Evolutionary conservation across 2,888 invertebrate genomes (phyloP), one percentile per base, ranked within the genome.

Genomic region (Pammene fasciana): DNA sequence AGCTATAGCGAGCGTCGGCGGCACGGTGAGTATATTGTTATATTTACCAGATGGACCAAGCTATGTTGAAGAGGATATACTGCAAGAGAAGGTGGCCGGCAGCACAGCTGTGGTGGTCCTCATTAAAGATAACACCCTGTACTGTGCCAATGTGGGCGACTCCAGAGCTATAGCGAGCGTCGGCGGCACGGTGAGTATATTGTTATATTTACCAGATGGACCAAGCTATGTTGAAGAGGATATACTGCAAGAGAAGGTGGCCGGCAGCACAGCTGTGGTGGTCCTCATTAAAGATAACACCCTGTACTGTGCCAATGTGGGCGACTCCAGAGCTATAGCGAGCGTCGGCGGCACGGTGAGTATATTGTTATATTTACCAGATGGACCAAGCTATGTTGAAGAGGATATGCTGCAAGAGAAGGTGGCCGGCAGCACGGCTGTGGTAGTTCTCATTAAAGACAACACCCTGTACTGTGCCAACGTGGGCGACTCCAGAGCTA

Each of bases 61-160:
- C 96, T 54, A 99, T 99, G 99, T 90, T 96, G 60, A 95, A 77
- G 98, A 99, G 82, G 96, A 97, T 67, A 93, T 95, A 77, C 94
- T 98, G 80, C 97, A 96, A 82, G 97, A 97, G 85, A 98, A 99
- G 86, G 95, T 98, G 83, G 98, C 98, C 9, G 99, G 99, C 61
- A 97, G 98, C 64, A 99, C 99, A 41, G 99, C 99, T 8, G 96
- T 99, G 60, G 95, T 96, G 64, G 95, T 97, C 64, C 91, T 98
- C 26, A 93, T 98, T 62, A 98, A 98, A 90, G 95, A 97, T 79
- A 95, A 95, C 82, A 95, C 94, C 74, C 91, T 99, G 52, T 99
- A 96, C 86, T 99, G 99, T 93, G 99, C 97, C 67, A 99, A 99
- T 86, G 98, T 98, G 10, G 99, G 99, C 0, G 99, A 99, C 84